Base-by-base conservation (phyloP, 2,797 vertebrate genomes). In the Rousettus madagascariensis region DNA sequence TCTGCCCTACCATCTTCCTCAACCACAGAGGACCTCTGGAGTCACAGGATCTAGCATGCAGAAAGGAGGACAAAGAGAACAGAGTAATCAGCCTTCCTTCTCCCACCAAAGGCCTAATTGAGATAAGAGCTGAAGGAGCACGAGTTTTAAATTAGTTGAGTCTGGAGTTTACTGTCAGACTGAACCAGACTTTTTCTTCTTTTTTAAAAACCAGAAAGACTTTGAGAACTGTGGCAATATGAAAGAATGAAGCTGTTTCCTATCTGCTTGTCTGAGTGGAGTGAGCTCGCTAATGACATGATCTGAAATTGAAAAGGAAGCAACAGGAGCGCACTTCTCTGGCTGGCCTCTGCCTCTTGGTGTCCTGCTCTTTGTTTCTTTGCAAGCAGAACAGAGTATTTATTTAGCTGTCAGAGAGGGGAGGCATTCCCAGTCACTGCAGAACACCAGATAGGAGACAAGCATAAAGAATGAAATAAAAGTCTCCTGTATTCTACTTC, bases 271-370 rank as follows among this genome's bases (percentile, higher is more conserved):
- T 36, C 6, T 1, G 38, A 43, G 59, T 28, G 24, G 10, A 61
- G 8, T 1, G 6, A 13, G 38, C 53, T 43, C 22, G 68, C 65
- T 43, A 24, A 55, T 2, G 74, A 49, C 19, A 30, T 1, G 53
- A 8, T 51, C 16, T 49, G 38, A 82, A 43, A 66, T 10, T 41
- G 15, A 10, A 43, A 82, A 53, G 66, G 19, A 26, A 38, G 9
- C 4, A 6, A 68, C 0, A 0, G 10, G 43, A 22, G 5, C 36
- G 61, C n/a, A 8, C 20, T 20, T 10, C 5, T 26, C 51, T 19
- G 71, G 41, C 71, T 9, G 9, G 30, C 1, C 3, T 38, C 72
- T 10, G n/a, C 28, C 59, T 55, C 65, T 36, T 17, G 4, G 3
- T 17, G 78, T 36, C 86, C 78, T 53, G 49, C 3, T 4, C 30